These are phyloP conservation scores for Anableps anableps DNA, from an alignment of 2,797 vertebrate genomes.

Conservation along the genomic window DNA sequence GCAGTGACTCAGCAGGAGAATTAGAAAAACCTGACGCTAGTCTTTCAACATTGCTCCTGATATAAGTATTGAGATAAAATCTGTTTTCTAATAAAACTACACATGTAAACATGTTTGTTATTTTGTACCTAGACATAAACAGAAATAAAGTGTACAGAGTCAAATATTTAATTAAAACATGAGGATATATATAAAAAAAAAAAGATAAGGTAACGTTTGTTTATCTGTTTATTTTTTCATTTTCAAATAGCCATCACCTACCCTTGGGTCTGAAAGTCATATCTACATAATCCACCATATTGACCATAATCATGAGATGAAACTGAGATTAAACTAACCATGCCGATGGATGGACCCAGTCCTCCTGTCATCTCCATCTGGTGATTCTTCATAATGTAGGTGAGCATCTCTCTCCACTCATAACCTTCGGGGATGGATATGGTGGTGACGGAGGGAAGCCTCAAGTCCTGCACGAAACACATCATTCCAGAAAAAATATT, in stretches of 20 bases:
- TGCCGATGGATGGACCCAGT: slow-evolving; percentile 88
- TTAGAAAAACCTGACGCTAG: slow-evolving; percentile 15
- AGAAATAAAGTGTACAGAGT: background rate
- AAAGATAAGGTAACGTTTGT: background rate
- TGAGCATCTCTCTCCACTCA: slow-evolving; percentile 87
- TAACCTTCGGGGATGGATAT: slow-evolving; percentile 88
- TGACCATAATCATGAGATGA: background rate
- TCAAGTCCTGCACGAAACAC: slow-evolving; percentile 78
- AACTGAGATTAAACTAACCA: slow-evolving; percentile 79
- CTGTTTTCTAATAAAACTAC: background rate
- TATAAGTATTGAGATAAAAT: background rate
- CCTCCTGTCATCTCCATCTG: slow-evolving; percentile 91
- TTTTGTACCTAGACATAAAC: background rate
- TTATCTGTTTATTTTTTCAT: background rate
- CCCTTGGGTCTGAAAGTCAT: background rate
- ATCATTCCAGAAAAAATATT: background rate
- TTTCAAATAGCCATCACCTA: background rate
- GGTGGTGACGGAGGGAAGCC: slow-evolving; percentile 92
- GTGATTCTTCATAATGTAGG: slow-evolving; percentile 87
- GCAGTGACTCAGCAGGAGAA: slow-evolving; percentile 45
- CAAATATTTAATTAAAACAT: background rate
- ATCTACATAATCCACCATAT: background rate
- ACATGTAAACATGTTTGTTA: background rate
- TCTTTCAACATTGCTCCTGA: background rate
- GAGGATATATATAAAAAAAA: background rate